Conservation (phyloP, 2,797 vertebrate genomes). For the Muscicapa comitata region DNA sequence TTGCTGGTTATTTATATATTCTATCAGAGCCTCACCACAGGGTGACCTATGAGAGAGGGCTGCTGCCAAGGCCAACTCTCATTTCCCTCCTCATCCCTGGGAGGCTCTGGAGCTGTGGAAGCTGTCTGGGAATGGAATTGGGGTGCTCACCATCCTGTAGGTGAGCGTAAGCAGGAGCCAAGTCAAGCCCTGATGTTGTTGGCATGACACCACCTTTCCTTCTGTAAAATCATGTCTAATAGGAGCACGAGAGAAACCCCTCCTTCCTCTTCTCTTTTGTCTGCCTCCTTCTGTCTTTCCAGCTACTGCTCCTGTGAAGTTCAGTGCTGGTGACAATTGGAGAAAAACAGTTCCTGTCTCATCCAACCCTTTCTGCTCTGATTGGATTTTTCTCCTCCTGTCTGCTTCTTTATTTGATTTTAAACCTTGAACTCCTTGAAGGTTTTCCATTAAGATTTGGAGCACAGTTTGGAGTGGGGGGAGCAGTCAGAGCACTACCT, state of each 20-base stretch:
- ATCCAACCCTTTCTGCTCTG: slow-evolving; percentile 6
- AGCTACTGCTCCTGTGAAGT: not conserved
- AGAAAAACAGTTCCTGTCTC: not conserved
- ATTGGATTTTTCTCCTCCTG: slow-evolving; percentile 29
- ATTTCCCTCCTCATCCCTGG: not conserved
- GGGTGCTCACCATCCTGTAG: not conserved
- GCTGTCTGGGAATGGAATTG: not conserved
- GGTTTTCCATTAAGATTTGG: slow-evolving; percentile 32
- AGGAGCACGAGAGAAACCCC: not conserved
- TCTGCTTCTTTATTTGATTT: slow-evolving; percentile 42
- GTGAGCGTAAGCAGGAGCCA: not conserved
- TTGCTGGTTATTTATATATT: not conserved
- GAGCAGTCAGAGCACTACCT: not conserved
- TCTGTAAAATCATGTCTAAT: not conserved
- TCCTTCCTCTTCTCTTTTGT: not conserved
- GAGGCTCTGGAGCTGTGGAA: not conserved
- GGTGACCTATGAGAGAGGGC: not conserved
- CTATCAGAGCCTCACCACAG: too few relatives aligned
- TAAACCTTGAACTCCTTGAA: slow-evolving; percentile 6
- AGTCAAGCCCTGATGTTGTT: not conserved
- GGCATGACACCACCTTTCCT: not conserved
- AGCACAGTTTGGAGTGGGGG: not conserved
- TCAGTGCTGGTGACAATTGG: not conserved
- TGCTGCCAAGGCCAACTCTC: not conserved
- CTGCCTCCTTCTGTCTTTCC: not conserved